phyloP scores from a whole-genome alignment of 2,113 vertebrate species.

The Nematolebias whitei region DNA sequence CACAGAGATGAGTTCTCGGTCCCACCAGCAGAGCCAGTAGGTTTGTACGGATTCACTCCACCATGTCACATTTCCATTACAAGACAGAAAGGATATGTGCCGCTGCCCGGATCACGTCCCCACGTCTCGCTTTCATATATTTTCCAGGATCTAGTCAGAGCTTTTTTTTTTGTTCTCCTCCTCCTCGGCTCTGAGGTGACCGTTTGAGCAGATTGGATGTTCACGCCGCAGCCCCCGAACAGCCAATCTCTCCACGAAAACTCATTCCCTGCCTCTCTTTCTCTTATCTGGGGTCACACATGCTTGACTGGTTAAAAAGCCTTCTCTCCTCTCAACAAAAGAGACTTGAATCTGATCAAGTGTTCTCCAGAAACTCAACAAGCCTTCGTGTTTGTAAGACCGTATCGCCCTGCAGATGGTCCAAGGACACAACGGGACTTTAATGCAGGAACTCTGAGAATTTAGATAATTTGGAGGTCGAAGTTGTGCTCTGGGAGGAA shows the following conservation, averaged over 20 bases:
- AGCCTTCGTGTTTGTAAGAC: conserved; percentile 12
- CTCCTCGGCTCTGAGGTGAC: conserved; percentile 19
- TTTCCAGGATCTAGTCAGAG: conserved; percentile 47
- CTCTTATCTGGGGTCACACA: conserved; percentile 55
- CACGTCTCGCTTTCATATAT: conserved; percentile 60
- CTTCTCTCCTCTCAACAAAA: conserved; percentile 38
- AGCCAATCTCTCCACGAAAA: conserved; percentile 30
- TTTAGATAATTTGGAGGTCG: background rate
- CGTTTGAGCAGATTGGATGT: conserved; percentile 43
- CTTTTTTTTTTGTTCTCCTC: conserved; percentile 35
- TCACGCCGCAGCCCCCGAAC: conserved; percentile 16
- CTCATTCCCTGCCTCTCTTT: conserved; percentile 38
- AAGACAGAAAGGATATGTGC: conserved; percentile 62
- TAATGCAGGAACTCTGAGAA: background rate
- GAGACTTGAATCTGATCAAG: conserved; percentile 38
- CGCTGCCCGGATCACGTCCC: conserved; percentile 58
- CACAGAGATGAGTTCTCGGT: background rate
- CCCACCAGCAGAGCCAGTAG: conserved; percentile 33
- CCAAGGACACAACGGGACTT: conserved; percentile 6
- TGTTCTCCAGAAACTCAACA: conserved; percentile 38
- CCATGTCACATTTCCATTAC: conserved; percentile 66
- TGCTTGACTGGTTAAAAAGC: conserved; percentile 57
- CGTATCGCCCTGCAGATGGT: background rate
- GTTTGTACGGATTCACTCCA: conserved; percentile 29
- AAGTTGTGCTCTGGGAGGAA: too few species aligned